Conservation (phyloP, 2,888 invertebrate genomes). For the Petrolisthes cinctipes region DNA sequence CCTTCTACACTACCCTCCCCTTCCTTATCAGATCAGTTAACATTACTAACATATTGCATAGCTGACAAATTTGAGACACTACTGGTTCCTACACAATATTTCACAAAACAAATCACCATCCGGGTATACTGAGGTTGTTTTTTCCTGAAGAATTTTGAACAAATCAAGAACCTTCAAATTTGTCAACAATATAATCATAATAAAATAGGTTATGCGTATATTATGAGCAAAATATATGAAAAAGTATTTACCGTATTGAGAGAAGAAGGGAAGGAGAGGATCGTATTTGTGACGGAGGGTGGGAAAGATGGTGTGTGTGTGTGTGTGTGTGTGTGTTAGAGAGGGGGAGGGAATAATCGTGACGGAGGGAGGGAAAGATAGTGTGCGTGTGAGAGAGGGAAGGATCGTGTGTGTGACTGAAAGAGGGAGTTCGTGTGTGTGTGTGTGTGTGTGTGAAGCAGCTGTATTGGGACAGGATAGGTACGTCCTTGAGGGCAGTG, state of each 20-base stretch:
- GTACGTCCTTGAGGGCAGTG: not conserved
- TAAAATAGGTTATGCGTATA: no score
- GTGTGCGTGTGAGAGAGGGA: constrained; percentile 17
- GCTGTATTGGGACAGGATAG: not conserved
- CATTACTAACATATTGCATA: no score
- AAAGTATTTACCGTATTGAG: not conserved
- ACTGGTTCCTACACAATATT: no score
- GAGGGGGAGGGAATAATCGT: not conserved
- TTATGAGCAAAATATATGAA: no score
- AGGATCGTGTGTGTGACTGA: constrained; percentile 14
- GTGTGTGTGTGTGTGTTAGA: not conserved
- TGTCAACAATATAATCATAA: no score
- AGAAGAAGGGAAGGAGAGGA: not conserved
- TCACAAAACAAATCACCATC: no score
- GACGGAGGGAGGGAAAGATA: not conserved
- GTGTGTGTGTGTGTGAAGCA: constrained; percentile 24
- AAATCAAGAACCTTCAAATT: no score
- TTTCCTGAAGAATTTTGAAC: no score
- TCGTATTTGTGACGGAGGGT: not conserved
- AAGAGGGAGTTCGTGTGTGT: constrained; percentile 7
- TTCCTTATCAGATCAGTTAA: no score
- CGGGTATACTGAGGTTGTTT: no score
- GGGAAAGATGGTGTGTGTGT: not conserved
- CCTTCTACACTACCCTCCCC: no score
- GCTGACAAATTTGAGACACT: no score